A percentile compares a stretch with the other conserved stretches of the same genome.
phyloP scores from a whole-genome alignment of 2,888 invertebrate genomes.

The Leptinotarsa tumamoca region DNA sequence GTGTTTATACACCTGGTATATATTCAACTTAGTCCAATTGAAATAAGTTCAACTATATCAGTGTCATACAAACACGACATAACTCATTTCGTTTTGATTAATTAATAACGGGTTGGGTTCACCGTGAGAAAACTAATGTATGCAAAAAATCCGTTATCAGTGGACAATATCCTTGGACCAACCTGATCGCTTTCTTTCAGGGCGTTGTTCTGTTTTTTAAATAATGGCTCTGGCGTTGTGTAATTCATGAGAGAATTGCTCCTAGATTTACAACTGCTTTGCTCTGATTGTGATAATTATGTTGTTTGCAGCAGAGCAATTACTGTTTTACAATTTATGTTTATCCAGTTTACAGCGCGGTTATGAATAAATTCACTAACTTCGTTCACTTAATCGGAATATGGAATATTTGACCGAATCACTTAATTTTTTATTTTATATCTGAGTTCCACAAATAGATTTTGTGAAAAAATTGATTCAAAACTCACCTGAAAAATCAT shows the following conservation, averaged over 20 bases:
- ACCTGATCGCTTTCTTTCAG: constrained; percentile 43
- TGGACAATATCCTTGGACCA: constrained; percentile 42
- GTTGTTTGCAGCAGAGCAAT: constrained; percentile 37
- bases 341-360: constrained; percentile 27
- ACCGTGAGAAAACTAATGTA: constrained; percentile 37
- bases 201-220: constrained; percentile 42
- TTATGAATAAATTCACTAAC: constrained; percentile 28
- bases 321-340: constrained; percentile 34
- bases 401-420: constrained; percentile 23
- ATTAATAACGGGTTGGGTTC: constrained; percentile 25
- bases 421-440: too few species aligned
- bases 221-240: constrained; percentile 39
- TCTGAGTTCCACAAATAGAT: too few species aligned
- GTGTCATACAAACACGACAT: constrained; percentile 17
- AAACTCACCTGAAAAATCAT: too few species aligned
- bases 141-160: constrained; percentile 42
- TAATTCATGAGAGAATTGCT: constrained; percentile 28
- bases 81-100: constrained; percentile 17
- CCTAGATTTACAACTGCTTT: constrained; percentile 21
- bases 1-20: not conserved
- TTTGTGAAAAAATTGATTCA: too few species aligned
- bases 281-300: constrained; percentile 35
- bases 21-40: not conserved
- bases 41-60: constrained; percentile 4
- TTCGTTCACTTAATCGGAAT: constrained; percentile 27